Evolutionary conservation across 1,140 invertebrate genomes (phyloP), one percentile per base, ranked within the genome.

Genomic region (Drosophila watanabei): DNA sequence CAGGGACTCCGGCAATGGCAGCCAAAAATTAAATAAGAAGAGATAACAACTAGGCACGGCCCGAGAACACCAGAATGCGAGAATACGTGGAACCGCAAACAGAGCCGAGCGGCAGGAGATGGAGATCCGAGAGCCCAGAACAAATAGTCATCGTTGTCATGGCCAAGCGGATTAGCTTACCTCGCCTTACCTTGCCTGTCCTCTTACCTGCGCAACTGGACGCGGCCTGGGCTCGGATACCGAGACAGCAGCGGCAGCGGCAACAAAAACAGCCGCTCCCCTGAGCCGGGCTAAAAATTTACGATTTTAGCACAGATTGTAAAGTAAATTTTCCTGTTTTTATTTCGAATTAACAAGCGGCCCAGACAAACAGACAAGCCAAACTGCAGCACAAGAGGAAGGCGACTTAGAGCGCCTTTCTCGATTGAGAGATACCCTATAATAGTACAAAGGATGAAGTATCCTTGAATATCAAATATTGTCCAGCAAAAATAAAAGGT

Each of bases 271-370:
- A 63, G 83, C 75, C 82, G 82, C 83, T 87, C 66, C 75, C 82
- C 75, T 82, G 79, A 69, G 79, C 72, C 68, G 49, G 86, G 85
- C 75, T 79, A 81, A 85, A 88, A 88, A 89, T 88, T 79, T 88
- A 88, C 85, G 85, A 88, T 88, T 88, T 88, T 89, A 89, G 85
- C 85, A 88, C 85, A 88, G 85, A 88, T 88, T 88, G 85, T 88
- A 88, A 88, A 88, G 85, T 89, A 88, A 85, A 88, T 88, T 89
- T 88, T 89, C 85, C 85, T 88, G 85, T 88, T 88, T 88, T 88
- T 88, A 88, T 88, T 88, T 88, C 85, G 85, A 88, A 85, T 88
- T 88, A 88, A 88, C 85, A 88, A 88, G 81, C 75, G 43, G 65
- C 49, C 81, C 81, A 78, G 65, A 71, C 84, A 80, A 82, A 75